phyloP scores from a whole-genome alignment of 2,113 vertebrate genomes.

The Ageneiosus marmoratus region DNA sequence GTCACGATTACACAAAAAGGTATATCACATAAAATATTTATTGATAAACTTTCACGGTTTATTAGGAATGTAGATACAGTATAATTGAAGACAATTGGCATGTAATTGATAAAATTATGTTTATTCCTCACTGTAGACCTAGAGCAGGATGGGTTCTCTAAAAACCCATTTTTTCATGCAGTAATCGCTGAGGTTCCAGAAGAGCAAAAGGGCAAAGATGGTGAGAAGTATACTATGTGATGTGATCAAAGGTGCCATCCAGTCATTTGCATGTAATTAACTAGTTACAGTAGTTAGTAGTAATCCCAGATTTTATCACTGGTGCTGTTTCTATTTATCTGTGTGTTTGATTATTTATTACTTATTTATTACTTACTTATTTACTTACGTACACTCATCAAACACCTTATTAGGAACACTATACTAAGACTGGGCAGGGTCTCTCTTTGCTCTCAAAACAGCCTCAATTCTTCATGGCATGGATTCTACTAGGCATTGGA shows the following conservation, averaged over 20 bases:
- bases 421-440: too few relatives aligned
- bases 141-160: slow-evolving; percentile 75
- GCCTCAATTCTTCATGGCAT: too few relatives aligned
- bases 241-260: background rate
- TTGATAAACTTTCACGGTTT: background rate
- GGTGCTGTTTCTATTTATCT: too few relatives aligned
- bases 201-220: slow-evolving; percentile 64
- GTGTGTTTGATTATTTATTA: too few relatives aligned
- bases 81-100: background rate
- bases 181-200: slow-evolving; percentile 75
- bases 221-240: slow-evolving; percentile 52
- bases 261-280: too few relatives aligned
- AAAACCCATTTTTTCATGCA: slow-evolving; percentile 74
- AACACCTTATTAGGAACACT: too few relatives aligned
- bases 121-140: slow-evolving; percentile 60
- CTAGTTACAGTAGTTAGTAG: too few relatives aligned
- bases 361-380: too few relatives aligned
- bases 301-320: too few relatives aligned
- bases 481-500: too few relatives aligned
- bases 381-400: too few relatives aligned
- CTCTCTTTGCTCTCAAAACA: too few relatives aligned
- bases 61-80: background rate
- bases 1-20: slow-evolving; percentile 72
- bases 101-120: background rate
- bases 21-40: slow-evolving; percentile 39